Evolutionary conservation across 2,797 vertebrate species (phyloP).

Genomic region (Chiroxiphia lanceolata): DNA sequence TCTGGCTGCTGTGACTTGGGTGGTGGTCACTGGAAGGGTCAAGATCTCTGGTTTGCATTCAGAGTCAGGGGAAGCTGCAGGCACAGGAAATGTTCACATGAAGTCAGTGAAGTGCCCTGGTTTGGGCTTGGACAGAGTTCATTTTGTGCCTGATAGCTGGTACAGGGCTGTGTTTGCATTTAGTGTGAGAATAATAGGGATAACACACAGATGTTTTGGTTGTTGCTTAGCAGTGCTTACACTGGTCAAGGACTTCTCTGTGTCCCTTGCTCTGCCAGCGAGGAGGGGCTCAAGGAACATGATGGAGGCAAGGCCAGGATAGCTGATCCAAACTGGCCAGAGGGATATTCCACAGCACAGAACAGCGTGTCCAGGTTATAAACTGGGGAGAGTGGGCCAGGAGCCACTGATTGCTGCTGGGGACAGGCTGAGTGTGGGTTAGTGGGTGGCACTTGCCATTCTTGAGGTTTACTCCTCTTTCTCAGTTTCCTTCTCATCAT

Average conservation of each 20-base stretch:
- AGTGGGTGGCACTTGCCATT: not conserved
- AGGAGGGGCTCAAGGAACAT: not conserved
- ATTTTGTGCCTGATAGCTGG: not conserved
- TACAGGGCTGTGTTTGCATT: not conserved
- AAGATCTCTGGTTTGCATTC: not conserved
- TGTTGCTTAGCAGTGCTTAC: not conserved
- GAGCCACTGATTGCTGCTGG: not conserved
- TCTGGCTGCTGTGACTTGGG: not conserved
- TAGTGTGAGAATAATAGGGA: not conserved
- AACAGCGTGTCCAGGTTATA: not conserved
- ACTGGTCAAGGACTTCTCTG: not conserved
- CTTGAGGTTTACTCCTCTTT: not conserved
- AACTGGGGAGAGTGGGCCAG: not conserved
- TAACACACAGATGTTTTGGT: not conserved
- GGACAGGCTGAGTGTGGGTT: not conserved
- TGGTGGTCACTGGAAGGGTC: not conserved
- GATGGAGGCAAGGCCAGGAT: not conserved
- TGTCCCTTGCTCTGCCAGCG: not conserved
- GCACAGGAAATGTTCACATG: not conserved
- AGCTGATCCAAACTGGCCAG: not conserved
- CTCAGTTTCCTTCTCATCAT: not conserved
- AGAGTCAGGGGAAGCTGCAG: not conserved
- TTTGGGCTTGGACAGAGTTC: not conserved
- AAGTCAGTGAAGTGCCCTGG: not conserved
- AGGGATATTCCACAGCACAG: not conserved